These are phyloP conservation scores for Phoxinus phoxinus DNA, from an alignment of 2,113 vertebrate species.

Conservation along the genomic window DNA sequence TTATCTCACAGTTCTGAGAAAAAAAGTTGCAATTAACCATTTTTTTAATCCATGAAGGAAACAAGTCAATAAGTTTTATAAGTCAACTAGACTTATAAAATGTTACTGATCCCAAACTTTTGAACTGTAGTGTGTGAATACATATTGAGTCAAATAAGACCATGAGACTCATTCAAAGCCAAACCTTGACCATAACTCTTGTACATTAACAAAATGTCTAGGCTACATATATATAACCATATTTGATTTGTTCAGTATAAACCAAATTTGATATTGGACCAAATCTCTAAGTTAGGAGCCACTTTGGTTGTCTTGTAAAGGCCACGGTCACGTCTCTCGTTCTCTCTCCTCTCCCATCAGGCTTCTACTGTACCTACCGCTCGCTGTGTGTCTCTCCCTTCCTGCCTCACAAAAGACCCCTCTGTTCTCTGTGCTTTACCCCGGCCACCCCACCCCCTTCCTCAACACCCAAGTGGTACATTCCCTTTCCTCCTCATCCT, in stretches of 20 bases:
- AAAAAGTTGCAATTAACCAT: too few species aligned
- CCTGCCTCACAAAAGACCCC: slow-evolving; percentile 75
- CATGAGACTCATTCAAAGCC: neutral
- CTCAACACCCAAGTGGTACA: slow-evolving; percentile 79
- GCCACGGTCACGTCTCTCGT: slow-evolving; percentile 4
- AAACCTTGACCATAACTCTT: neutral
- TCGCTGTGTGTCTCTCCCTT: slow-evolving; percentile 66
- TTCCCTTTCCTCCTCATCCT: slow-evolving; percentile 68
- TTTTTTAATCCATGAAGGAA: too few species aligned
- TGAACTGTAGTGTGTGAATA: neutral
- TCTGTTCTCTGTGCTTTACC: slow-evolving; percentile 69
- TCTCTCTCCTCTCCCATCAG: slow-evolving; percentile 46
- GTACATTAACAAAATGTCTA: neutral
- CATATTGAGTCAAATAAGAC: neutral
- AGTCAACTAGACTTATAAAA: too few species aligned
- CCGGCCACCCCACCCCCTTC: slow-evolving; percentile 71
- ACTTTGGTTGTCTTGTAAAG: neutral
- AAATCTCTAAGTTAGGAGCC: neutral
- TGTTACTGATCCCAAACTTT: neutral
- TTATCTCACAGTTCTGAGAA: too few species aligned
- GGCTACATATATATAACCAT: neutral
- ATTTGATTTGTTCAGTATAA: neutral
- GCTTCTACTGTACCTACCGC: slow-evolving; percentile 67
- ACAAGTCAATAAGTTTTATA: too few species aligned
- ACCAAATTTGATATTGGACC: neutral